A percentile compares a stretch with the other conserved stretches of the same genome.
Conservation (phyloP, 2,113 vertebrate species). For the Struthidea cinerea region DNA sequence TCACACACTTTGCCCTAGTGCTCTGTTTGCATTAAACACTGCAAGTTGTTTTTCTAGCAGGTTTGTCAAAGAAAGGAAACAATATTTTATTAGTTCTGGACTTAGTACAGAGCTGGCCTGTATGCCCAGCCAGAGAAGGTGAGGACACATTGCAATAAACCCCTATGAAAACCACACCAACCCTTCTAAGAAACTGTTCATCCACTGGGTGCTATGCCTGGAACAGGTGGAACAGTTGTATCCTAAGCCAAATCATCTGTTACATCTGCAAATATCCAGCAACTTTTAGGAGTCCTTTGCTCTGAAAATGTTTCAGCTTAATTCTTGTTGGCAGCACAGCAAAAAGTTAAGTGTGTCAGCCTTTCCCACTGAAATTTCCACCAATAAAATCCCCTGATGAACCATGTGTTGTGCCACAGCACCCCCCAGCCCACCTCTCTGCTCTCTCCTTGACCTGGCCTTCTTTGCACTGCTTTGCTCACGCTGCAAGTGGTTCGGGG, state of each 20-base stretch:
- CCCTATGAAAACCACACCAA: not conserved
- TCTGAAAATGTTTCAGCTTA: not conserved
- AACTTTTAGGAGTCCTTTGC: not conserved
- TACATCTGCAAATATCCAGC: not conserved
- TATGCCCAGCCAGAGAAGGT: not conserved
- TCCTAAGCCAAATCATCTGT: not conserved
- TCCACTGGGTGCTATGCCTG: not conserved
- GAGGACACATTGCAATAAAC: conserved; percentile 4
- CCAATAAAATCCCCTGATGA: not conserved
- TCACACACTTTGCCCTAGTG: not conserved
- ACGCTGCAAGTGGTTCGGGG: not conserved
- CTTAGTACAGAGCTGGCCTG: not conserved
- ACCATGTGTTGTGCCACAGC: not conserved
- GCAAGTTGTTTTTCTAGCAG: not conserved
- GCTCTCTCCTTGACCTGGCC: not conserved
- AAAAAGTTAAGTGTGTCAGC: not conserved
- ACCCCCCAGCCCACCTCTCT: not conserved
- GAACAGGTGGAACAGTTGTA: not conserved
- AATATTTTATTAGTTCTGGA: conserved; percentile 34
- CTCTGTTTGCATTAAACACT: conserved; percentile 36
- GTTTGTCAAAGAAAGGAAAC: conserved; percentile 34
- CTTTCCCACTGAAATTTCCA: not conserved
- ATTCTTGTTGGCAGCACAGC: not conserved
- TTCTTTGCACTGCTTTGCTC: not conserved
- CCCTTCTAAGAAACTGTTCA: not conserved